Conservation (phyloP, 2,113 vertebrate genomes). For the Rhipidura dahli region DNA sequence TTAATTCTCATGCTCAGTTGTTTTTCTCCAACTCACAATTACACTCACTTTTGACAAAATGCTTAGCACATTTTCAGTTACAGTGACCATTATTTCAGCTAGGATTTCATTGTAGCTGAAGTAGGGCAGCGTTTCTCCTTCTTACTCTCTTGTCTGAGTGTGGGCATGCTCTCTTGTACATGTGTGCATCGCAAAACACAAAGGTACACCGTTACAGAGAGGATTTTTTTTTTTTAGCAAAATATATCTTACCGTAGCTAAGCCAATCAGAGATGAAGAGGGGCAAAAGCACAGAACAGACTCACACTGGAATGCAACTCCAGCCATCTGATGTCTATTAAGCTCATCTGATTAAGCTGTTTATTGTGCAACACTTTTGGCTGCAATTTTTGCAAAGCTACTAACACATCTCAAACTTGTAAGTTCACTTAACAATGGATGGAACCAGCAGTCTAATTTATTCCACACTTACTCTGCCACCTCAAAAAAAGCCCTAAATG, state of each 20-base stretch:
- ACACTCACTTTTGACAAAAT: conserved; percentile 42
- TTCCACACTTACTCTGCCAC: background rate
- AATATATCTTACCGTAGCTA: background rate
- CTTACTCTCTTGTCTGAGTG: background rate
- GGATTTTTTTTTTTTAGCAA: conserved; percentile 43
- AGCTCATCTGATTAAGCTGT: background rate
- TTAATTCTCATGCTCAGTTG: background rate
- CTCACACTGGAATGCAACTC: background rate
- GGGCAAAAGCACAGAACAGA: background rate
- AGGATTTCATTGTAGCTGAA: conserved; percentile 47
- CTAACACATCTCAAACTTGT: background rate
- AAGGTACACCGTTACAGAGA: background rate
- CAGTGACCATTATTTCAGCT: conserved; percentile 57
- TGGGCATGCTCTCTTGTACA: fast-evolving
- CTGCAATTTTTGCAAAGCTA: background rate
- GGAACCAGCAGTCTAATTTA: background rate
- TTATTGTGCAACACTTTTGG: background rate
- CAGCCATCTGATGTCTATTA: background rate
- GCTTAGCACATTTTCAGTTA: conserved; percentile 39
- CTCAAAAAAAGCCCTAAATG: fast-evolving
- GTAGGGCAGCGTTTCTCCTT: background rate
- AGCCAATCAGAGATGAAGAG: background rate
- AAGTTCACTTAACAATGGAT: background rate
- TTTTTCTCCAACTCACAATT: conserved; percentile 35
- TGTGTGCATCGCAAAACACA: background rate